phyloP scores from a whole-genome alignment of 2,797 vertebrate genomes.

The Halcyon chelicuti region DNA sequence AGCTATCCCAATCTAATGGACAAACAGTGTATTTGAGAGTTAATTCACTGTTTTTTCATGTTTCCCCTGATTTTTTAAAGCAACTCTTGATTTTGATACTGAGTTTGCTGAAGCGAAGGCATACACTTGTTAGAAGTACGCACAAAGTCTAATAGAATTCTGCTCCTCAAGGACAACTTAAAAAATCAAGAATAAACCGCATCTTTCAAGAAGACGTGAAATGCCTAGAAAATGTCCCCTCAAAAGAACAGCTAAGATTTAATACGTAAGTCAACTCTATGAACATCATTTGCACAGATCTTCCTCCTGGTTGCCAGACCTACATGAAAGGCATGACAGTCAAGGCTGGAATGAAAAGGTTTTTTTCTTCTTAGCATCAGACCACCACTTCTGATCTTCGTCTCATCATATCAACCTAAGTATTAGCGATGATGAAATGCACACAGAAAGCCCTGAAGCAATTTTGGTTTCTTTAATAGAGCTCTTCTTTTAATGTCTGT shows the following conservation, averaged over 20 bases:
- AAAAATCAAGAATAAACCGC: background rate
- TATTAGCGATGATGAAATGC: background rate
- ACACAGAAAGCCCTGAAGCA: conserved; percentile 17
- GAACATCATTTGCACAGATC: background rate
- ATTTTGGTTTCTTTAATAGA: background rate
- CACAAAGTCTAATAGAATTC: background rate
- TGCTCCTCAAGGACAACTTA: background rate
- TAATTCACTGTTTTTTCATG: background rate
- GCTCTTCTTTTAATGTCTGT: background rate
- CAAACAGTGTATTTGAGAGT: background rate
- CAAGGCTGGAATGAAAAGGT: background rate
- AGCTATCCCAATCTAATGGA: background rate
- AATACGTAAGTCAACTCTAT: background rate
- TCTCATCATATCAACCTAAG: background rate
- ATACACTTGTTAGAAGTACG: background rate
- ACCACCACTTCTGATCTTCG: background rate
- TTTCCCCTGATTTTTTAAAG: background rate
- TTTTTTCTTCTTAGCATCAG: background rate
- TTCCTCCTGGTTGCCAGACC: background rate
- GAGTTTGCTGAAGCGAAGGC: background rate
- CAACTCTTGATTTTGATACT: background rate
- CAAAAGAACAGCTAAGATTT: background rate
- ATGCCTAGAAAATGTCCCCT: background rate
- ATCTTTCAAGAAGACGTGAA: background rate
- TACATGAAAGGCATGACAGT: background rate